Evolutionary conservation across 2,797 vertebrate genomes (phyloP), one percentile per base, ranked within the genome.

Genomic region (Pelodytes ibericus): DNA sequence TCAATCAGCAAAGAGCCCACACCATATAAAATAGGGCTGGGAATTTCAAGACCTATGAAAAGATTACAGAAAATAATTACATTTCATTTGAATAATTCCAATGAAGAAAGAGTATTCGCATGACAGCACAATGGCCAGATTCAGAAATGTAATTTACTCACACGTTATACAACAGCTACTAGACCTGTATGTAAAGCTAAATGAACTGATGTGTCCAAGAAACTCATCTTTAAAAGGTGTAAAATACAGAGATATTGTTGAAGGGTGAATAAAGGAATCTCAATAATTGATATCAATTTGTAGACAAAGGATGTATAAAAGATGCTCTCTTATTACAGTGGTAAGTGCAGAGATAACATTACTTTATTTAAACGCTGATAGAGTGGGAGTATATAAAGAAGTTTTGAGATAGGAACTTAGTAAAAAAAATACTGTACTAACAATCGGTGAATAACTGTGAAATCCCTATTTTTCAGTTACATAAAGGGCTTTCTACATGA

Each of bases 211-310:
- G 22, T 15, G 61, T 44, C 31, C 66, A 8, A n/a, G 26, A 47
- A 20, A 44, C 27, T 60, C 64, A 72, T 26, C 61, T 66, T 58
- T 64, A 64, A 27, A 64, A 59, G 58, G 26, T 65, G 11, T 64
- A 33, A 64, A 33, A 64, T 71, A 60, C 66, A 33, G 39, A 71
- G 60, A 71, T 49, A 71, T 72, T 51, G 22, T 44, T 72, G 75
- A 77, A 72, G 24, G 62, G 27, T 26, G 75, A 72, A 72, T 56
- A 72, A 78, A 72, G 59, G 75, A 72, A 47, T 36, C 51, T 27
- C 49, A 66, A 67, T 78, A 78, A 77, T 71, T 71, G 75, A 61
- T 56, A 70, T 63, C 74, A 76, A 70, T 76, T 70, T 76, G 74
- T 76, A 76, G 74, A 63, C 74, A 76, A 76, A 70, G 27, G 74